A percentile compares a stretch with the other conserved stretches of the same genome.
Conservation (phyloP, 2,888 invertebrate genomes). For the Psococerastis gibbosa region DNA sequence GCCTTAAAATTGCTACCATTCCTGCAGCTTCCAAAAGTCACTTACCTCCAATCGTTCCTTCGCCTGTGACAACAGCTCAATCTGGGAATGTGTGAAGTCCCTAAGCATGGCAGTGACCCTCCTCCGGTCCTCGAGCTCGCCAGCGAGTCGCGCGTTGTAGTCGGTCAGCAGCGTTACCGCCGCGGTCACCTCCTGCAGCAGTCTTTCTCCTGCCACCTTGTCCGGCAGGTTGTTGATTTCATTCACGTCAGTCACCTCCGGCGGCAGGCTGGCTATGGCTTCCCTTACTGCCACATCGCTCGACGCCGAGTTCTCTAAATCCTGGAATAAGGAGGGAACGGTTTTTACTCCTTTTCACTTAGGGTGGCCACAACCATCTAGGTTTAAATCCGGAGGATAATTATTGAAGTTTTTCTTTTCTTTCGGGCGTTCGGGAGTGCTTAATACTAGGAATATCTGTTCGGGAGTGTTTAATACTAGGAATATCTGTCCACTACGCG, state of each 20-base stretch:
- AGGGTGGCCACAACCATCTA: no score
- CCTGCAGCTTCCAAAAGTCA: no score
- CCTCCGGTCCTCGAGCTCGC: conserved; percentile 78
- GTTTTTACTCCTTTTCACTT: no score
- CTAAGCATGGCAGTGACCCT: conserved; percentile 69
- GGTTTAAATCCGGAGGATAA: no score
- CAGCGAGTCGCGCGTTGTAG: conserved; percentile 69
- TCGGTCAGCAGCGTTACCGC: conserved; percentile 72
- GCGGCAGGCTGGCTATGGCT: conserved; percentile 81
- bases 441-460: no score
- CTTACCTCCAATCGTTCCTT: conserved; percentile 70
- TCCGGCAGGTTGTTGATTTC: conserved; percentile 65
- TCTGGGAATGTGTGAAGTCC: conserved; percentile 74
- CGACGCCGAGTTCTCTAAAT: conserved; percentile 86
- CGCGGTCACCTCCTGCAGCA: conserved; percentile 69
- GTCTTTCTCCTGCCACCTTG: conserved; percentile 55
- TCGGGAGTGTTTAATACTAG: no score
- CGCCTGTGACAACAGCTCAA: conserved; percentile 66
- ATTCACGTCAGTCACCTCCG: conserved; percentile 83
- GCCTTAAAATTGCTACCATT: no score
- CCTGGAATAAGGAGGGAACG: conserved; percentile 36
- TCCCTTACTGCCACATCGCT: conserved; percentile 85
- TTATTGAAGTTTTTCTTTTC: no score
- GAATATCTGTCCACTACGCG: no score
- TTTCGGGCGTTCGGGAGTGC: no score